phyloP scores from a whole-genome alignment of 2,888 invertebrate genomes.

The Pollenia amentaria region DNA sequence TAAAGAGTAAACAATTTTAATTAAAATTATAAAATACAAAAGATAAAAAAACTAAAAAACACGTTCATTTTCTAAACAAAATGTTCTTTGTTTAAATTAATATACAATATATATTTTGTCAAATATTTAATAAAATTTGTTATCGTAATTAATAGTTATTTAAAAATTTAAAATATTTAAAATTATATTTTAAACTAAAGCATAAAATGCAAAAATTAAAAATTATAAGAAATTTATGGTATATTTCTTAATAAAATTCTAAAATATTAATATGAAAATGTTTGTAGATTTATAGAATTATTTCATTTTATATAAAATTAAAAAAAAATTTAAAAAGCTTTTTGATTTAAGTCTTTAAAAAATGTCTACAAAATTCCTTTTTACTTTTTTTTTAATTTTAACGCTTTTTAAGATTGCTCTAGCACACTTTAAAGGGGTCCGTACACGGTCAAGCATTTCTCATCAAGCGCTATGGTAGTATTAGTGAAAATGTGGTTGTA shows the following conservation, averaged over 20 bases:
- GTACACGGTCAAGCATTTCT: too few species aligned
- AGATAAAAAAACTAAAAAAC: slow-evolving; percentile 60
- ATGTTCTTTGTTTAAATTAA: slow-evolving; percentile 33
- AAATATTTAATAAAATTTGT: slow-evolving; percentile 44
- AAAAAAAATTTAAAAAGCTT: too few species aligned
- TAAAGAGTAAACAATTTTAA: slow-evolving; percentile 43
- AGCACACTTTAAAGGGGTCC: too few species aligned
- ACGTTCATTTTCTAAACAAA: slow-evolving; percentile 64
- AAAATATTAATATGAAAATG: slow-evolving; percentile 68
- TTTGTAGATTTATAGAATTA: slow-evolving; percentile 40
- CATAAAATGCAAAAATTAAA: slow-evolving; percentile 53
- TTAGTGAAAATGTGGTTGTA: too few species aligned
- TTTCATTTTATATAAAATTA: background rate
- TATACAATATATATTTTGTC: slow-evolving; percentile 9
- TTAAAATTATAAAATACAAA: slow-evolving; percentile 47
- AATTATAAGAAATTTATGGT: slow-evolving; percentile 26
- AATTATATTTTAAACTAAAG: slow-evolving; percentile 36
- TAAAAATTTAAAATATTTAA: slow-evolving; percentile 54
- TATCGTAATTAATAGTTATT: slow-evolving; percentile 27
- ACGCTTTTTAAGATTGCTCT: too few species aligned
- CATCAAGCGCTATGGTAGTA: too few species aligned
- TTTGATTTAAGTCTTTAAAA: too few species aligned
- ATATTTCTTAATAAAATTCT: too few species aligned
- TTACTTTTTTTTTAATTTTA: too few species aligned
- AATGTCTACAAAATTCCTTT: too few species aligned